These are phyloP conservation scores for Mesoligia furuncula DNA, from an alignment of 2,888 invertebrate genomes.

Conservation along the genomic window DNA sequence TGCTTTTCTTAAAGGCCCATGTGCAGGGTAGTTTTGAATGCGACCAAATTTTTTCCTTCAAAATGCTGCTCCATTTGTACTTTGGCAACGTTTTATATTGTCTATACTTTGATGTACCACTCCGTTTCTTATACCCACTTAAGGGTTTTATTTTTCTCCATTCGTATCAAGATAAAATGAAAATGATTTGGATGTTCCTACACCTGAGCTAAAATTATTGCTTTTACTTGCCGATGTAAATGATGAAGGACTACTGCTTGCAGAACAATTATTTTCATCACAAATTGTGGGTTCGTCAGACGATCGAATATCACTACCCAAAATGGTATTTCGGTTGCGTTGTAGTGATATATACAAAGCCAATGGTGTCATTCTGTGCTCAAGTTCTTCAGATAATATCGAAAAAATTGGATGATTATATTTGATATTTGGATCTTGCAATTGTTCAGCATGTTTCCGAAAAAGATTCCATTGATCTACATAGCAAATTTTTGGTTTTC, in stretches of 20 bases:
- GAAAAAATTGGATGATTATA: background rate
- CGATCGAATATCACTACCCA: slow-evolving; percentile 17
- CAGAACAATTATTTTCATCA: slow-evolving; percentile 5
- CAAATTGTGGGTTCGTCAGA: background rate
- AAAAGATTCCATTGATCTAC: slow-evolving; percentile 9
- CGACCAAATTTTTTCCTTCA: slow-evolving; percentile 14
- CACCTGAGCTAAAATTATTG: slow-evolving; percentile 5
- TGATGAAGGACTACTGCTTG: slow-evolving; percentile 13
- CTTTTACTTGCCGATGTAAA: slow-evolving; percentile 17
- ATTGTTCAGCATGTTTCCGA: slow-evolving; percentile 6
- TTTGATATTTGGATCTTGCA: slow-evolving; percentile 14
- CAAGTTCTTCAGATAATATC: slow-evolving; percentile 9
- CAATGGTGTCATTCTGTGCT: slow-evolving; percentile 9
- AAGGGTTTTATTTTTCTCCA: slow-evolving; percentile 16
- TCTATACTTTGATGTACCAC: slow-evolving; percentile 4
- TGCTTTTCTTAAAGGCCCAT: background rate
- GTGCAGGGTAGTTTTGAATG: no score
- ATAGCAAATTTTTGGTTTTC: background rate
- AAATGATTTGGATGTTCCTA: slow-evolving; percentile 14
- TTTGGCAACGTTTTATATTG: no score
- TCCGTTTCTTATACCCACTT: slow-evolving; percentile 14
- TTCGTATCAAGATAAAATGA: slow-evolving; percentile 21
- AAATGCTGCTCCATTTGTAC: background rate
- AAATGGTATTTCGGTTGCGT: slow-evolving; percentile 2
- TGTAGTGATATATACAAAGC: slow-evolving; percentile 9